A percentile compares a stretch with the other conserved stretches of the same genome.
Evolutionary conservation across 1,140 invertebrate genomes (phyloP).

Genomic region (Rhagoletis zephyria): DNA sequence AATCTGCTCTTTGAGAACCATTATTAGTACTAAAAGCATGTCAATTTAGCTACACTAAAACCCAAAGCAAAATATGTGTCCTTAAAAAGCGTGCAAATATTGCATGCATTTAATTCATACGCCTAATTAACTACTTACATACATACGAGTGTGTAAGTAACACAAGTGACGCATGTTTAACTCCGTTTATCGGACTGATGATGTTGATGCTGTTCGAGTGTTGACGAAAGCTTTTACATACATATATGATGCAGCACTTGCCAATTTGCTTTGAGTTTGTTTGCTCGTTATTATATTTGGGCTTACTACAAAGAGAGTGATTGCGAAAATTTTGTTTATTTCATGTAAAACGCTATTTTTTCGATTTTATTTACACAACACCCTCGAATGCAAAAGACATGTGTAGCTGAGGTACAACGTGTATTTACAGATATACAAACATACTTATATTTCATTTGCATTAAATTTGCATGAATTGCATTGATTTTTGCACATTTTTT

Average conservation of each 20-base stretch:
- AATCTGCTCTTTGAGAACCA: too few species aligned
- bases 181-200: background rate
- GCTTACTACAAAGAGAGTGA: background rate
- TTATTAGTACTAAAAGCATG: too few species aligned
- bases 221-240: background rate
- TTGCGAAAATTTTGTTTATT: background rate
- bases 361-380: conserved; percentile 9
- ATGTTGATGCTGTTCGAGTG: background rate
- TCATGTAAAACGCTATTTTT: background rate
- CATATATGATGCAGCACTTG: background rate
- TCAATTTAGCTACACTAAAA: too few species aligned
- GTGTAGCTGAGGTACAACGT: background rate
- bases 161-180: background rate
- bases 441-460: background rate
- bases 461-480: conserved; percentile 37
- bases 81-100: too few species aligned
- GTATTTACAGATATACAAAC: too few species aligned
- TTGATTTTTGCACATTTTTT: conserved; percentile 34
- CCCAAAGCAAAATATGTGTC: too few species aligned
- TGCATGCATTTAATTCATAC: too few species aligned
- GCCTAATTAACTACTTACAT: too few species aligned
- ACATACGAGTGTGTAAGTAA: too few species aligned
- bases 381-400: background rate
- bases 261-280: background rate
- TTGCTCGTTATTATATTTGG: background rate